These are phyloP conservation scores for Coreius guichenoti DNA, from an alignment of 2,797 vertebrate genomes.

Conservation along the genomic window DNA sequence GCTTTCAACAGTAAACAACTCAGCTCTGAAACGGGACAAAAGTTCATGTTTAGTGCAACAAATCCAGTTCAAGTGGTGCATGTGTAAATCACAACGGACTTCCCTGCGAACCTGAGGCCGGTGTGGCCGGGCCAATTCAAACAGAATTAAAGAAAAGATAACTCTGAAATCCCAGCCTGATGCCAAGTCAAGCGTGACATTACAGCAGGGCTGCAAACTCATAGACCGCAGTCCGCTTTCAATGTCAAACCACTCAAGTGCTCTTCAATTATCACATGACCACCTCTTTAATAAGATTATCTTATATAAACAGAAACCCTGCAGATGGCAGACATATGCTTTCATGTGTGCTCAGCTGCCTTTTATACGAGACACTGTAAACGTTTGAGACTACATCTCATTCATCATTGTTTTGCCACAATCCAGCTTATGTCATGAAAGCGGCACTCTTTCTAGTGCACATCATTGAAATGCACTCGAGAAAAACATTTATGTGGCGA, in stretches of 20 bases:
- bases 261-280: constrained; percentile 42
- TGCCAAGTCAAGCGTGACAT: background rate
- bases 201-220: background rate
- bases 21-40: background rate
- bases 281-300: constrained; percentile 22
- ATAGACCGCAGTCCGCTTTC: background rate
- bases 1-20: constrained; percentile 12
- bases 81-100: background rate
- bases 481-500: background rate
- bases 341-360: constrained; percentile 8
- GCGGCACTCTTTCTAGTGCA: background rate
- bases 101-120: background rate
- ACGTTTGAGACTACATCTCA: constrained; percentile 1
- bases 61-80: background rate
- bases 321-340: constrained; percentile 27
- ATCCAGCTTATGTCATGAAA: constrained; percentile 5
- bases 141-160: constrained; percentile 21
- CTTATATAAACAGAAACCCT: constrained; percentile 21
- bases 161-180: constrained; percentile 6
- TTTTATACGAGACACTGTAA: constrained; percentile 13
- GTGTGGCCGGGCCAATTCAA: constrained; percentile 11
- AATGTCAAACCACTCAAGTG: background rate
- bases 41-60: constrained; percentile 17
- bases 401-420: constrained; percentile 11
- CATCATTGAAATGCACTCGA: background rate